Conservation (phyloP, 1,140 invertebrate species). For the Stegodyphus mimosarum region DNA sequence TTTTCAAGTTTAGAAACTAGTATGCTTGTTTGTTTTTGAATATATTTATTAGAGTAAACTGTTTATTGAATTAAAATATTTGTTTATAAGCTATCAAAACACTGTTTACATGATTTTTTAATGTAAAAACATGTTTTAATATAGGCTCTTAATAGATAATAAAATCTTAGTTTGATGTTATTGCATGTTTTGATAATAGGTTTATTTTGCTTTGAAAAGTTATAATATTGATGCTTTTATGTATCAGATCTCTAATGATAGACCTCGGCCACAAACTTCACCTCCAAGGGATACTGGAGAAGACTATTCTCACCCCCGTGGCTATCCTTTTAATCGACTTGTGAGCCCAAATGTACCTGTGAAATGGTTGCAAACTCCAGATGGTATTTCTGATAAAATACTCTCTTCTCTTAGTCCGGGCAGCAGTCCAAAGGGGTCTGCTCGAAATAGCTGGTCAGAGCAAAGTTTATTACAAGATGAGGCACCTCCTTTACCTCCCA, state of each 20-base stretch:
- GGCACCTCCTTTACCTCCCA: slow-evolving; percentile 74
- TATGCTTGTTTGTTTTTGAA: no score
- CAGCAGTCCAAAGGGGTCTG: slow-evolving; percentile 35
- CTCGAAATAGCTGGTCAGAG: slow-evolving; percentile 74
- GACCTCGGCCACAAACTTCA: slow-evolving; percentile 11
- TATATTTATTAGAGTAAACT: no score
- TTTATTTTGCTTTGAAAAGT: no score
- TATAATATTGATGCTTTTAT: neutral
- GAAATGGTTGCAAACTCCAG: slow-evolving; percentile 71
- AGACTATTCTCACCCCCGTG: slow-evolving; percentile 71
- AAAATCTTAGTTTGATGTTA: no score
- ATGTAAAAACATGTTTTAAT: no score
- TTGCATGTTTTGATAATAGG: no score
- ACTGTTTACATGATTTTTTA: no score
- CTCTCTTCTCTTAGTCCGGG: slow-evolving; percentile 7
- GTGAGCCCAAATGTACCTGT: slow-evolving; percentile 73
- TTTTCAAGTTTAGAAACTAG: no score
- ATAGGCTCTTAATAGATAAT: no score
- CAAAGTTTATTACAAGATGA: slow-evolving; percentile 68
- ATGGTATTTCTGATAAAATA: slow-evolving; percentile 65
- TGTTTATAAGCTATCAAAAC: no score
- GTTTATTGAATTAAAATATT: no score
- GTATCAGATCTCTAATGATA: slow-evolving; percentile 40
- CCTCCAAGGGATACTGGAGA: slow-evolving; percentile 54
- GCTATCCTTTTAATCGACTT: slow-evolving; percentile 73